Evolutionary conservation across 2,888 invertebrate species (phyloP).

Genomic region (Lordiphosa fenestrarum): DNA sequence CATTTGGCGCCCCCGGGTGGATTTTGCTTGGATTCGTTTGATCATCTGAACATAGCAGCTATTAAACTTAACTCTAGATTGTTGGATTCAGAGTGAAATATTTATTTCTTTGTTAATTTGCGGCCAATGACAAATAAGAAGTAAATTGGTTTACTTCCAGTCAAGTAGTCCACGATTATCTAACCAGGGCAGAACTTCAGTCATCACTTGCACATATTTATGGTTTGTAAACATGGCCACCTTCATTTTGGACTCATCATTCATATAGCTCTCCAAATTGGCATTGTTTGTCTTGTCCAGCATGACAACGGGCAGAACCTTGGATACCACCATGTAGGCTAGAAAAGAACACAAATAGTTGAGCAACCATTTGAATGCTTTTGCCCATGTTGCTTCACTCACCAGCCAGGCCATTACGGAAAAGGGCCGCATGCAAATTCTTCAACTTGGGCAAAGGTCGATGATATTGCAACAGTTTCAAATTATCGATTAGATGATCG

Average conservation of each 20-base stretch:
- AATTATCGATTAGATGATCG: constrained; percentile 74
- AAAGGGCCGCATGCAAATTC: constrained; percentile 69
- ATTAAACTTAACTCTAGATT: too few species aligned
- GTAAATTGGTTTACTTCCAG: constrained; percentile 58
- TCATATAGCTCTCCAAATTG: constrained; percentile 49
- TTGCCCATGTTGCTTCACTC: constrained; percentile 9
- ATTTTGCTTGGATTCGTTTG: too few species aligned
- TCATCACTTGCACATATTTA: constrained; percentile 74
- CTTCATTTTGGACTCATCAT: constrained; percentile 72
- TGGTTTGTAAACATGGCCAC: constrained; percentile 73
- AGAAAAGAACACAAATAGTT: background rate
- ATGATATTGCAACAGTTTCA: constrained; percentile 75
- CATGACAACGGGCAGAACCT: constrained; percentile 76
- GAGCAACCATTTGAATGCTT: background rate
- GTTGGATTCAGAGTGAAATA: background rate
- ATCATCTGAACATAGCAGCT: too few species aligned
- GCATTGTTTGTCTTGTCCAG: constrained; percentile 66
- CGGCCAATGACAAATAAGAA: constrained; percentile 13
- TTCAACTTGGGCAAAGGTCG: constrained; percentile 76
- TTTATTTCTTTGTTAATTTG: constrained; percentile 10
- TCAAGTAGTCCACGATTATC: constrained; percentile 77
- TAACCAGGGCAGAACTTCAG: constrained; percentile 76
- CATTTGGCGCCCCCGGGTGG: too few species aligned
- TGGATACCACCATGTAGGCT: constrained; percentile 77
- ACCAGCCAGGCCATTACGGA: constrained; percentile 77